phyloP scores from a whole-genome alignment of 1,140 invertebrate species.

The Caenorhabditis briggsae region DNA sequence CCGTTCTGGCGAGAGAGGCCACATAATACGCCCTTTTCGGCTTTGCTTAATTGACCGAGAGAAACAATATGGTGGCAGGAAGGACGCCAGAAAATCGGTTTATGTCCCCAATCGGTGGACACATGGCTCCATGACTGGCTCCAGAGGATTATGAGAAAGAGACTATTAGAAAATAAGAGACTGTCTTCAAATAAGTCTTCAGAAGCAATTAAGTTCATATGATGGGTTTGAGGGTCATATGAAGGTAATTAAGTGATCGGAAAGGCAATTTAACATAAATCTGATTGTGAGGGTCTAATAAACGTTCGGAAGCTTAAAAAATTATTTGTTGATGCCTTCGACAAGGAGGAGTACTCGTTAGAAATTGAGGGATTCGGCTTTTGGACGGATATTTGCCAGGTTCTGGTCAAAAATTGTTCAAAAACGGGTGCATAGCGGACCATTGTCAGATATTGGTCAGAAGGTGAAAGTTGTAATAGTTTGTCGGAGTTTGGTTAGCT shows the following conservation, averaged over 20 bases:
- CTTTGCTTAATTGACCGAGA: slow-evolving; percentile 56
- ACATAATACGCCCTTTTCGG: slow-evolving; percentile 51
- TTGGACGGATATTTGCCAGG: too few relatives aligned
- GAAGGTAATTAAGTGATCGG: not conserved
- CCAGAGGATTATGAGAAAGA: slow-evolving; percentile 3
- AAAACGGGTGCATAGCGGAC: too few relatives aligned
- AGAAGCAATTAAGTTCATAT: slow-evolving; percentile 14
- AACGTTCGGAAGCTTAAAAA: too few relatives aligned
- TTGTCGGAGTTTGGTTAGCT: too few relatives aligned
- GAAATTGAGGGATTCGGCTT: too few relatives aligned
- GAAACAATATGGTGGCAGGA: slow-evolving; percentile 54
- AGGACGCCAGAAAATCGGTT: slow-evolving; percentile 42
- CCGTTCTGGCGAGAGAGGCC: slow-evolving; percentile 40
- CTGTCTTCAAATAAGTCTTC: not conserved
- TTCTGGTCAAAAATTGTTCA: too few relatives aligned
- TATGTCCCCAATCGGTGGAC: slow-evolving; percentile 24
- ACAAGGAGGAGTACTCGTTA: too few relatives aligned
- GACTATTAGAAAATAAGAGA: not conserved
- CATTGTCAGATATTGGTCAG: too few relatives aligned
- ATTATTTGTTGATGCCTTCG: too few relatives aligned
- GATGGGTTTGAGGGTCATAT: not conserved
- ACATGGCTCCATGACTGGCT: slow-evolving; percentile 49
- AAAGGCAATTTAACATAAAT: too few relatives aligned
- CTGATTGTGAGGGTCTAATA: too few relatives aligned
- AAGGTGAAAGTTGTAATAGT: too few relatives aligned